Evolutionary conservation across 2,113 vertebrate species (phyloP), one percentile per base, ranked within the genome.

Genomic region (Athene cunicularia): DNA sequence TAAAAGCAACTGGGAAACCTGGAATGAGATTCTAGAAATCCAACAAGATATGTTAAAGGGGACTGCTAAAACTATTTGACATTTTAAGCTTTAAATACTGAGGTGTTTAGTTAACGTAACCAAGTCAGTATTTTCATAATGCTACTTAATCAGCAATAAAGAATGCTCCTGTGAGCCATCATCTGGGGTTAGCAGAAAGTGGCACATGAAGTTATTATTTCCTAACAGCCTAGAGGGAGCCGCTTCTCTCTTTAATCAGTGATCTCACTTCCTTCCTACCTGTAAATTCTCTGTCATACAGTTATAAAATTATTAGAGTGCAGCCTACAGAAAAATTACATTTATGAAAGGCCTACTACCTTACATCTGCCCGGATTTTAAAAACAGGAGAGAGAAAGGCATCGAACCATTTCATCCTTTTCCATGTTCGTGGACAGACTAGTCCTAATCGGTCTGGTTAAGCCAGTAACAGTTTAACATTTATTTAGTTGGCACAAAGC

Each of bases 131-230:
- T 98, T 98, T 98, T 98, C 97, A 96, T 97, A 97, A 97, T 88
- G 96, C 85, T 97, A 96, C 96, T 97, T 98, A 97, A 98, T 98
- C 97, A 98, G 97, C 95, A 98, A 96, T 97, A 98, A 98, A 97
- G 94, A 97, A 98, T 96, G 96, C 97, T 98, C 97, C 98, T 90
- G 96, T 97, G 97, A 97, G 96, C 96, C 92, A 97, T 98, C 97
- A 96, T 94, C 92, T 94, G 81, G 58, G 93, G 96, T 98, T 98
- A 97, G 96, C 93, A 97, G 84, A 98, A 98, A 97, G 94, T 95
- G 95, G 95, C 95, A 98, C 91, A 97, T 94, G 95, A 98, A 98
- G 93, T 97, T 98, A 97, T 97, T 98, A 98, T 97, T 98, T 96
- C 83, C 98, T 97, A 97, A 98, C 95, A 96, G 98, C 97, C 98